Evolutionary conservation across 1,140 invertebrate genomes (phyloP), one percentile per base, ranked within the genome.

Genomic region (Mercenaria mercenaria): DNA sequence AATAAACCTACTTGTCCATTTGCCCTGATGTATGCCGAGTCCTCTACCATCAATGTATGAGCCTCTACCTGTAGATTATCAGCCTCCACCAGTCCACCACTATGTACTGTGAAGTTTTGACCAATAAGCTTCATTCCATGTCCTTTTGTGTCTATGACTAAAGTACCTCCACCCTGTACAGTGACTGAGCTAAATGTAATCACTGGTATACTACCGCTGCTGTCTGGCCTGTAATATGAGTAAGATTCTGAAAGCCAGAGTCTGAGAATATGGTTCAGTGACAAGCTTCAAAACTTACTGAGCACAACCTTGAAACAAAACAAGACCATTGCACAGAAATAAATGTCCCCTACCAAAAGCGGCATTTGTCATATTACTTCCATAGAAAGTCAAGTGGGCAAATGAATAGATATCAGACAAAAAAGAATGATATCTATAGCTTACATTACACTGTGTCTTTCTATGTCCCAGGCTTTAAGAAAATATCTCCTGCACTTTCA

Each of bases 151-250:
- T 91, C 84, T 20, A 94, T 92, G 23, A 86, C 72, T 74, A 94
- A 74, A 10, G 59, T 83, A 37, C 94, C 94, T 23, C 94, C 93
- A 29, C 93, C 93, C 64, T 93, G 79, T n/a, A 94, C 87, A 10
- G 88, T 90, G 1, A 94, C 88, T 20, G 82, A 86, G 23, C 72
- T 88, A 74, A 94, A 94, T 61, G 83, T 91, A 32, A 94, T 91
- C 26, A 91, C 91, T 8, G 83, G 90, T 4, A 52, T 87, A 18
- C 64, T 39, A 41, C 59, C 80, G 15, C 41, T 91, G 50, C 90
- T 69, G 15, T 83, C 89, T 15, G 92, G 90, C 85, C 93, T 93
- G 86, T n/a, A 84, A 83, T 67, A 26, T 50, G 10, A 59, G 52
- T 6, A 23, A 59, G 52, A 20, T 23, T 15, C 23, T 59, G 52